phyloP scores from a whole-genome alignment of 1,140 invertebrate genomes.

The Andrena cerasifolii region DNA sequence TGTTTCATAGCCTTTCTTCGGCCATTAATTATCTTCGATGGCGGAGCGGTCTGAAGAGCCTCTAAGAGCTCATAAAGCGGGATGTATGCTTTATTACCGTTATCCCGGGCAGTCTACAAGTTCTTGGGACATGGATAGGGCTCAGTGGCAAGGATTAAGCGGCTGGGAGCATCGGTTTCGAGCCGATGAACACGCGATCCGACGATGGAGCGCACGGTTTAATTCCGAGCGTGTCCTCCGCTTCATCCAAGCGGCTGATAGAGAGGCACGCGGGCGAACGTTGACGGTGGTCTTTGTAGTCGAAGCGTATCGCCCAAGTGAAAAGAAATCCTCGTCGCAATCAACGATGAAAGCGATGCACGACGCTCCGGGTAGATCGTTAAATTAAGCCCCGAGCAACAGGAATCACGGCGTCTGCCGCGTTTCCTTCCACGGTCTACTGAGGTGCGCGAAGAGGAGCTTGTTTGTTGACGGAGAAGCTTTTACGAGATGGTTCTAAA shows the following conservation, averaged over 20 bases:
- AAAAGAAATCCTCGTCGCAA: conserved; percentile 32
- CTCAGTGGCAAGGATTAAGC: background rate
- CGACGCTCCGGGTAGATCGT: background rate
- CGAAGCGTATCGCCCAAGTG: too few relatives aligned
- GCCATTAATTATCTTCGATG: background rate
- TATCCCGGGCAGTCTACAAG: background rate
- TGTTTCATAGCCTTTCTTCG: too few relatives aligned
- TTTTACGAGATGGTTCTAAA: background rate
- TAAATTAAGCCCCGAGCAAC: conserved; percentile 34
- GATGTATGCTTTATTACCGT: background rate
- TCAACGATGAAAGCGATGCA: conserved; percentile 18
- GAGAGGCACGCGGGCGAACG: background rate
- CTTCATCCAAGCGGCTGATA: conserved; percentile 5
- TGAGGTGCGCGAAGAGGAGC: background rate
- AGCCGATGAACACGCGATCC: background rate
- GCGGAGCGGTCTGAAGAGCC: too few relatives aligned
- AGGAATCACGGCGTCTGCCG: background rate
- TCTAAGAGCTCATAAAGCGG: too few relatives aligned
- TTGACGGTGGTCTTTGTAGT: conserved; percentile 8
- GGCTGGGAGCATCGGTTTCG: too few relatives aligned
- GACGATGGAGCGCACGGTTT: background rate
- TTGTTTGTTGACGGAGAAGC: background rate
- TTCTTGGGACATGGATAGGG: background rate
- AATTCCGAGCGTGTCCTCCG: background rate
- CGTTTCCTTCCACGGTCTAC: background rate